Conservation (phyloP, 2,888 invertebrate species). For the Serrognathus titanus region DNA sequence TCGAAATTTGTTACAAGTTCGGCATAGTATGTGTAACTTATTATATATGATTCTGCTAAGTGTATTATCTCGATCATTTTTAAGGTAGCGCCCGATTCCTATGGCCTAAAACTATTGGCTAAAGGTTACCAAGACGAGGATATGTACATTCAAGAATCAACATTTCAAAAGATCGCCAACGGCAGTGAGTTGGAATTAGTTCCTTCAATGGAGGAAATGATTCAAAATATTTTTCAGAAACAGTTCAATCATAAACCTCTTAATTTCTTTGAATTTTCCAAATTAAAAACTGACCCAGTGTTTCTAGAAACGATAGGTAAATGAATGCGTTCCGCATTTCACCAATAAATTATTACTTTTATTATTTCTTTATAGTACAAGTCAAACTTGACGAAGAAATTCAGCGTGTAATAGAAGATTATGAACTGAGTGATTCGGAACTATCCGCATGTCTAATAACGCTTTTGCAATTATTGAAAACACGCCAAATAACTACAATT, state of each 20-base stretch:
- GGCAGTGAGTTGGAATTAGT: constrained; percentile 41
- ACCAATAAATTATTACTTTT: neutral
- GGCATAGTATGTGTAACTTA: constrained; percentile 19
- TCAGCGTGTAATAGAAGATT: constrained; percentile 14
- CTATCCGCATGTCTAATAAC: constrained; percentile 31
- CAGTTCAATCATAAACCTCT: neutral
- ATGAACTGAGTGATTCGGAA: constrained; percentile 23
- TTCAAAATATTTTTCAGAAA: constrained; percentile 33
- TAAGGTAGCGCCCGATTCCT: constrained; percentile 19
- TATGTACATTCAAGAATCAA: constrained; percentile 8
- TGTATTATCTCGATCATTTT: neutral
- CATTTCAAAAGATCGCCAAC: constrained; percentile 34
- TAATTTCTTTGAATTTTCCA: constrained; percentile 32
- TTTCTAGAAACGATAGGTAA: constrained; percentile 41
- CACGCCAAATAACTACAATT: constrained; percentile 31
- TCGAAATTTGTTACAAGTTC: constrained; percentile 21
- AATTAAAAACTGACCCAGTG: constrained; percentile 36
- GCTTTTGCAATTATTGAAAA: constrained; percentile 38
- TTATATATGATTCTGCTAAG: neutral
- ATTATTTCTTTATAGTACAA: constrained; percentile 20
- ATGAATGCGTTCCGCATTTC: constrained; percentile 8
- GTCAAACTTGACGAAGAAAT: constrained; percentile 17
- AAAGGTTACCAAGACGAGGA: neutral
- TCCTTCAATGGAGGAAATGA: constrained; percentile 35
- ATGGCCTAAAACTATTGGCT: constrained; percentile 35